phyloP scores from a whole-genome alignment of 64 coral and sea anemone species.

The Pocillopora damicornis region DNA sequence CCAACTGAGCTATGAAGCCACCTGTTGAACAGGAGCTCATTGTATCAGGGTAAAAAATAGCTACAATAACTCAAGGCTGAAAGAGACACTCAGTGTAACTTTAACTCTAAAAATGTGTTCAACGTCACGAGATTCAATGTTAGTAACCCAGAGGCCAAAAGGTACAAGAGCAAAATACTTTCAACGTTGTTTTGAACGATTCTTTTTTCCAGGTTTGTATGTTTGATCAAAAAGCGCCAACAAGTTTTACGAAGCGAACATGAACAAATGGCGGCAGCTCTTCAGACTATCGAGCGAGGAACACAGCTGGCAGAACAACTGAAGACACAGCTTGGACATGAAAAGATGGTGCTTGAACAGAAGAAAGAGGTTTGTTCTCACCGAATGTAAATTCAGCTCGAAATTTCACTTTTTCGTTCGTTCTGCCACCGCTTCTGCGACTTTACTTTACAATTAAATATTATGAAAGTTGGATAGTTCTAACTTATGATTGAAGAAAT shows the following conservation, averaged over 20 bases:
- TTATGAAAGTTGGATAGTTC: no score
- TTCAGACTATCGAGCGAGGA: conserved; percentile 87
- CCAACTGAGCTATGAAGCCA: no score
- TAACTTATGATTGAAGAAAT: no score
- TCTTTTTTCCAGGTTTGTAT: conserved; percentile 62
- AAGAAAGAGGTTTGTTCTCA: conserved; percentile 78
- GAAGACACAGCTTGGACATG: conserved; percentile 86
- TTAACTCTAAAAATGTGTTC: no score
- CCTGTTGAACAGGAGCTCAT: no score
- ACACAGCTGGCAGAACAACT: conserved; percentile 77
- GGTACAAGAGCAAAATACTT: neutral
- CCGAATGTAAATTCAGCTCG: neutral
- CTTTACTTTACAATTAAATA: no score
- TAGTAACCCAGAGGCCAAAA: no score
- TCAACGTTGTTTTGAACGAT: neutral
- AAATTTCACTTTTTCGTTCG: neutral
- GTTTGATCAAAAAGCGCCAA: conserved; percentile 73
- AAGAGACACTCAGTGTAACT: no score
- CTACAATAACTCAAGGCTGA: no score
- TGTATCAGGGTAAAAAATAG: no score
- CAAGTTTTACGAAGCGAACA: conserved; percentile 61
- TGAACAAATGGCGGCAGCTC: conserved; percentile 69
- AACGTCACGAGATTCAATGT: no score
- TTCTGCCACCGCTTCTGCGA: no score
- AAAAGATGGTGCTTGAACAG: conserved; percentile 94